These are phyloP conservation scores for Fragum sueziense DNA, from an alignment of 2,888 invertebrate species.

Conservation along the genomic window DNA sequence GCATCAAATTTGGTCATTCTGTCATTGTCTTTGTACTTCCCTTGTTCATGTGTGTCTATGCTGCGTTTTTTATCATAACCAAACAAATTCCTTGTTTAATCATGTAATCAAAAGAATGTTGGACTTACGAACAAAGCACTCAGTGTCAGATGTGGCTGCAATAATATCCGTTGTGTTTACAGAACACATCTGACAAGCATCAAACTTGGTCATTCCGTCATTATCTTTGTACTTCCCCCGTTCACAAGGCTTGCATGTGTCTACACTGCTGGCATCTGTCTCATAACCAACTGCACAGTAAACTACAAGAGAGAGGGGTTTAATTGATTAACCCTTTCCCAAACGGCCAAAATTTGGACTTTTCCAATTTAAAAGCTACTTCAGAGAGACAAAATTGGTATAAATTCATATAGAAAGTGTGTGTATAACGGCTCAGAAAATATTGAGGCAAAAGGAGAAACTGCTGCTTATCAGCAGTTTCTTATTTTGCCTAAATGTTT, in stretches of 20 bases:
- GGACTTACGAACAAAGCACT: constrained; percentile 56
- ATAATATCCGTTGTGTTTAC: constrained; percentile 46
- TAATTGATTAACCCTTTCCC: neutral
- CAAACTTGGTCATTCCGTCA: constrained; percentile 28
- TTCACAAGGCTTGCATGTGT: constrained; percentile 55
- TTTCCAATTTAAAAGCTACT: too few relatives aligned
- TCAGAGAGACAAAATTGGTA: too few relatives aligned
- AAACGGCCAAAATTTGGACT: too few relatives aligned
- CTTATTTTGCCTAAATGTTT: too few relatives aligned
- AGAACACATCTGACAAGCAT: constrained; percentile 34
- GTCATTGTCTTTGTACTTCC: constrained; percentile 50
- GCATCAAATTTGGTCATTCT: constrained; percentile 23
- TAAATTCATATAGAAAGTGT: too few relatives aligned
- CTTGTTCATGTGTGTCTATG: constrained; percentile 48
- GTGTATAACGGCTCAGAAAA: too few relatives aligned
- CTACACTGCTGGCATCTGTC: constrained; percentile 10
- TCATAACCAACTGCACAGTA: constrained; percentile 58
- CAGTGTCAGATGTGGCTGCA: constrained; percentile 24
- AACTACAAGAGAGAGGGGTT: neutral
- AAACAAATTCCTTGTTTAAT: too few relatives aligned
- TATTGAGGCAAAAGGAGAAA: too few relatives aligned
- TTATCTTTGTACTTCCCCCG: constrained; percentile 57
- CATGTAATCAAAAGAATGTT: too few relatives aligned
- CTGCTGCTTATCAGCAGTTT: too few relatives aligned
- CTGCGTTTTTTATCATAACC: constrained; percentile 47